phyloP scores from a whole-genome alignment of 2,797 vertebrate genomes.

The Falco berigora region DNA sequence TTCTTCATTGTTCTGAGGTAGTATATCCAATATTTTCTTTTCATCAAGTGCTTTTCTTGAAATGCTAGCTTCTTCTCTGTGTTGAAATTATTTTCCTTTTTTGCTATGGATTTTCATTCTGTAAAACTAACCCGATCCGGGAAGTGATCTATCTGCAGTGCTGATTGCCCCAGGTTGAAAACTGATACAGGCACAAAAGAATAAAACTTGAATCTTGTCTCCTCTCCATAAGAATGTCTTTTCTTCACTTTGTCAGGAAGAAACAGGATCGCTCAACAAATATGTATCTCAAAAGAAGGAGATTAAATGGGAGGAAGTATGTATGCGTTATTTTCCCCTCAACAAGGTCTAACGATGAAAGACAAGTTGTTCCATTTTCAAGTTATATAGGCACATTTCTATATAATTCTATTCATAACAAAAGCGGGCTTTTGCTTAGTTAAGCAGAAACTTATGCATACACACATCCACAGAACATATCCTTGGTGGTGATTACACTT shows the following conservation, averaged over 20 bases:
- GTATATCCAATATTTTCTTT: background rate
- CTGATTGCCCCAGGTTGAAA: background rate
- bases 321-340: fast-evolving
- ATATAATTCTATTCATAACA: background rate
- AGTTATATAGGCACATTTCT: background rate
- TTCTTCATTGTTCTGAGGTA: background rate
- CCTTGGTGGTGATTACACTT: background rate
- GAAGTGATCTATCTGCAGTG: background rate
- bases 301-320: background rate
- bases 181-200: background rate
- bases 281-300: background rate
- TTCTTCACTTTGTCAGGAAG: background rate
- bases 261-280: background rate
- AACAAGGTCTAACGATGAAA: background rate
- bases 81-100: background rate
- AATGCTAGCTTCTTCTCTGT: background rate
- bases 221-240: background rate
- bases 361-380: background rate
- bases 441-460: background rate
- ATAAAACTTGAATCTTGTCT: background rate
- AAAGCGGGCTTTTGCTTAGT: background rate
- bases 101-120: background rate
- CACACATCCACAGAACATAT: background rate
- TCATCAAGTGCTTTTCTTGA: background rate
- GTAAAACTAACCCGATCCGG: background rate